Percentiles rank a stretch among this genome's conserved stretches.
phyloP scores from a whole-genome alignment of 1,140 invertebrate species.

The Bombus terrestris region DNA sequence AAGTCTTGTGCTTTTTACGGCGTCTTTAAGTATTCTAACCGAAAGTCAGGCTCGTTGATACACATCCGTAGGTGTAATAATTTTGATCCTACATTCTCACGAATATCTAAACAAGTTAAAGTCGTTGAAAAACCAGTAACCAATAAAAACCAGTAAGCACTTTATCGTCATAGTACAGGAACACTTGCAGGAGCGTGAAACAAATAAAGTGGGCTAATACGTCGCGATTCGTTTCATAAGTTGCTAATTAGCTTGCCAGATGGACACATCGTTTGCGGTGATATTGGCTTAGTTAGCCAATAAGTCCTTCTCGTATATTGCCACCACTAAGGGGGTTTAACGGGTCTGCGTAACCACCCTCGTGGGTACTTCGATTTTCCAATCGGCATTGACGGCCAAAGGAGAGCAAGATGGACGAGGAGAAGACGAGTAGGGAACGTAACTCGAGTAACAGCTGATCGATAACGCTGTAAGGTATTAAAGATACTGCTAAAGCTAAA shows the following conservation, averaged over 20 bases:
- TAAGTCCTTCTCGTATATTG: constrained; percentile 70
- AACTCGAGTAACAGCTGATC: constrained; percentile 22
- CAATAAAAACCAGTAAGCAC: no score
- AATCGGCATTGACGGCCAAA: constrained; percentile 20
- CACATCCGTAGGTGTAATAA: no score
- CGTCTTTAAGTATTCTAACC: no score
- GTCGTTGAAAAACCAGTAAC: no score
- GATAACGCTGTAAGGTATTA: constrained; percentile 13
- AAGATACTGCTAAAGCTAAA: not conserved
- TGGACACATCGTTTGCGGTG: constrained; percentile 30
- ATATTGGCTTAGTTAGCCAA: constrained; percentile 68
- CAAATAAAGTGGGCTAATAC: not conserved
- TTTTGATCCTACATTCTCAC: no score
- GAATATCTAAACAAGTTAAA: no score
- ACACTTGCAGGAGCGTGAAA: no score
- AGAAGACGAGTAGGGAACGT: constrained; percentile 52
- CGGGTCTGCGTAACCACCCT: constrained; percentile 41
- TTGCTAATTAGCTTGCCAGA: constrained; percentile 35
- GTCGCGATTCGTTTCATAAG: not conserved
- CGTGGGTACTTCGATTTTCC: constrained; percentile 45
- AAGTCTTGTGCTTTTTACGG: no score
- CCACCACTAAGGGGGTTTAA: constrained; percentile 36
- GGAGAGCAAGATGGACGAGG: not conserved
- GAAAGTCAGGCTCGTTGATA: no score
- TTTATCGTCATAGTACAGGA: no score